Evolutionary conservation across 2,797 vertebrate genomes (phyloP).

Genomic region (Jordanella pulchra): DNA sequence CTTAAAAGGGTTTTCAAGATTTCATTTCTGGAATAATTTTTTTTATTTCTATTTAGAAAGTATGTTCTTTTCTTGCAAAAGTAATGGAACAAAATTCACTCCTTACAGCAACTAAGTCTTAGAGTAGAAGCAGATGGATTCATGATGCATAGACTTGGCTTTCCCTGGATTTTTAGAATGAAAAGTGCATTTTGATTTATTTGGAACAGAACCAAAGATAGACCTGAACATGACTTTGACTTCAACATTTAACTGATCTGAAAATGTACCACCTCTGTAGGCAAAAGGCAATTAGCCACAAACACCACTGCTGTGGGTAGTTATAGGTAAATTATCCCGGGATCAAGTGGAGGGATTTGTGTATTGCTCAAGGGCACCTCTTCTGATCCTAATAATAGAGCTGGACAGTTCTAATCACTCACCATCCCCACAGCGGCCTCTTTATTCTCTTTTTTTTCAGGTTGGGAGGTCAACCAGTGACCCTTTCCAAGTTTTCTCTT

Average conservation of each 20-base stretch:
- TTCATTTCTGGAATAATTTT: too few species aligned
- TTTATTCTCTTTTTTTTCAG: neutral
- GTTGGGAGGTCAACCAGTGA: neutral
- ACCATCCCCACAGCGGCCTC: neutral
- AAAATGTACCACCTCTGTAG: neutral
- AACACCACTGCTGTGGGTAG: slow-evolving; percentile 4
- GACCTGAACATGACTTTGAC: neutral
- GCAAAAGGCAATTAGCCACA: slow-evolving; percentile 2
- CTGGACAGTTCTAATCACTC: slow-evolving; percentile 1
- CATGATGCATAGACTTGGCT: too few species aligned
- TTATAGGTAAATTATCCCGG: neutral
- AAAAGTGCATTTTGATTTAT: neutral
- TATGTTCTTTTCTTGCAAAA: too few species aligned
- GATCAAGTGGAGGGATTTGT: neutral
- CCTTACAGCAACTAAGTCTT: neutral
- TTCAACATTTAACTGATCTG: neutral
- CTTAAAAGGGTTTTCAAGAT: too few species aligned
- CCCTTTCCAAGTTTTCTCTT: neutral
- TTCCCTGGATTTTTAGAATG: neutral
- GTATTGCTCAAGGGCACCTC: slow-evolving; percentile 9
- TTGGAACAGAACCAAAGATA: too few species aligned
- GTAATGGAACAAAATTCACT: too few species aligned
- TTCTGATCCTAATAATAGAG: neutral
- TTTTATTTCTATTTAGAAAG: too few species aligned
- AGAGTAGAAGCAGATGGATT: neutral